phyloP scores from a whole-genome alignment of 2,113 vertebrate species.

The Macrotis lagotis region DNA sequence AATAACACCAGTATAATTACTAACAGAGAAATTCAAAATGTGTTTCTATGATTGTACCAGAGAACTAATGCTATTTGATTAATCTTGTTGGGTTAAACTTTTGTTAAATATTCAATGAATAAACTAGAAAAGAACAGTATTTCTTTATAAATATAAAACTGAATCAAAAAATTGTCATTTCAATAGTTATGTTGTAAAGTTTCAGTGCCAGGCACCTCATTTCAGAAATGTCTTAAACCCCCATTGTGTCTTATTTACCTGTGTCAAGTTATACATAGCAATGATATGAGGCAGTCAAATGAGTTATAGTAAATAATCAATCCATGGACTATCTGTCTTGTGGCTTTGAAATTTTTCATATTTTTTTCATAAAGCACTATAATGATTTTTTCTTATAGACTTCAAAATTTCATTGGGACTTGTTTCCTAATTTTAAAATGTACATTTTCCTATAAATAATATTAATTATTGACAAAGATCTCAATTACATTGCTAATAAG shows the following conservation, averaged over 20 bases:
- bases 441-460: not conserved
- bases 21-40: no score
- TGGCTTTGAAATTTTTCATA: slow-evolving; percentile 83
- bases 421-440: slow-evolving; percentile 18
- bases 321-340: slow-evolving; percentile 86
- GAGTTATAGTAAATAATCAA: slow-evolving; percentile 83
- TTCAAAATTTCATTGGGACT: slow-evolving; percentile 50
- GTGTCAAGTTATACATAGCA: slow-evolving; percentile 59
- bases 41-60: no score
- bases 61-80: no score
- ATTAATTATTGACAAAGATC: not conserved
- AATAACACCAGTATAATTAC: no score
- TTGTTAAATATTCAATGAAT: not conserved
- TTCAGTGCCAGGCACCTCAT: slow-evolving; percentile 71
- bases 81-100: not conserved
- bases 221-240: slow-evolving; percentile 69
- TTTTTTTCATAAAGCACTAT: slow-evolving; percentile 80
- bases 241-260: slow-evolving; percentile 82
- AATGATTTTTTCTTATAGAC: slow-evolving; percentile 74
- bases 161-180: not conserved
- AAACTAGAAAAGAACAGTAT: slow-evolving; percentile 15
- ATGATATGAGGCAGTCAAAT: slow-evolving; percentile 72
- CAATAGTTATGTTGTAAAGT: not conserved
- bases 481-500: no score
- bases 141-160: not conserved